Evolutionary conservation across 2,888 invertebrate species (phyloP).

Genomic region (Trachelus stipa): DNA sequence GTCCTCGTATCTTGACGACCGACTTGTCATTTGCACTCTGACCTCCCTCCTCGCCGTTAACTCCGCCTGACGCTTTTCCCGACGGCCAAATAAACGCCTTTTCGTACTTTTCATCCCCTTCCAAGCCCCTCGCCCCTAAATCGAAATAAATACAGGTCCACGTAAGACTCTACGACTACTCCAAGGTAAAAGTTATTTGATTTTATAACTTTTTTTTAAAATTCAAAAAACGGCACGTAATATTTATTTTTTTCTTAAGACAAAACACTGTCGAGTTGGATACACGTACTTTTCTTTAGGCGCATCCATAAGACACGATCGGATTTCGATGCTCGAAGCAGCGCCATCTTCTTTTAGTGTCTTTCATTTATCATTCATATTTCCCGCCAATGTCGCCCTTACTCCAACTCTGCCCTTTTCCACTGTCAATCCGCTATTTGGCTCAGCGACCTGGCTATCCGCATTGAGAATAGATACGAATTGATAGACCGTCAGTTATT

Average conservation of each 20-base stretch:
- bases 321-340: neutral
- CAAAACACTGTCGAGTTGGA: too few relatives aligned
- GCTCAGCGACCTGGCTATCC: neutral
- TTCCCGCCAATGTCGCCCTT: neutral
- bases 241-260: too few relatives aligned
- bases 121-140: too few relatives aligned
- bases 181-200: neutral
- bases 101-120: neutral
- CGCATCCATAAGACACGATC: too few relatives aligned
- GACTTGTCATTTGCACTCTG: slow-evolving; percentile 29
- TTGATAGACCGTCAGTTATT: slow-evolving; percentile 12
- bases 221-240: neutral
- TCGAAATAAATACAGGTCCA: too few relatives aligned
- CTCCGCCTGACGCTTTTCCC: neutral
- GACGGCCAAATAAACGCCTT: neutral
- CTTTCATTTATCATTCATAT: neutral
- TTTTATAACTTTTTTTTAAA: neutral
- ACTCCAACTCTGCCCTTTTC: neutral
- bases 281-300: too few relatives aligned
- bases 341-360: neutral
- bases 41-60: neutral
- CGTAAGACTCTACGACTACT: too few relatives aligned
- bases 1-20: slow-evolving; percentile 37
- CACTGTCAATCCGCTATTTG: neutral
- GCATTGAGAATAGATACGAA: neutral